Conservation (phyloP, 2,888 invertebrate species). For the Caenorhabditis uteleia region DNA sequence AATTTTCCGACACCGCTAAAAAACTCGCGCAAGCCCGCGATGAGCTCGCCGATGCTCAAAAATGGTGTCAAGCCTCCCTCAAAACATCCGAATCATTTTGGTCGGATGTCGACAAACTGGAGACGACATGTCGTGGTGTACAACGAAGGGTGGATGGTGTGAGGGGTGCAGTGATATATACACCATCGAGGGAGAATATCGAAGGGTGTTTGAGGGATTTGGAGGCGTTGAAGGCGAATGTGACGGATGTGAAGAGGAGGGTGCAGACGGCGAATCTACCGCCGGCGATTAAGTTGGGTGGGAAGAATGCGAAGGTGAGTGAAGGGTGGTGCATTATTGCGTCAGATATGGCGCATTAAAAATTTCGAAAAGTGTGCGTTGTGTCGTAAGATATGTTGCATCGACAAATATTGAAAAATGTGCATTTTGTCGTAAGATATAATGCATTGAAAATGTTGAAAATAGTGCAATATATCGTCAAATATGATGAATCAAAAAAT, state of each 20-base stretch:
- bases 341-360: too few relatives aligned
- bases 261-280: constrained; percentile 38
- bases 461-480: too few relatives aligned
- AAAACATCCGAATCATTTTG: constrained; percentile 57
- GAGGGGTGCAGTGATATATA: constrained; percentile 67
- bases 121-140: constrained; percentile 65
- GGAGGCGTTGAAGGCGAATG: constrained; percentile 9
- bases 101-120: constrained; percentile 65
- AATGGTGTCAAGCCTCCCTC: constrained; percentile 24
- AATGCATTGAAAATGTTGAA: too few relatives aligned
- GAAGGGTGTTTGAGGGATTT: constrained; percentile 13
- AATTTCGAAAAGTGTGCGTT: too few relatives aligned
- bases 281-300: constrained; percentile 37
- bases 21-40: constrained; percentile 56
- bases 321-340: background rate
- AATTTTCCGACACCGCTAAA: constrained; percentile 60
- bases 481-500: too few relatives aligned
- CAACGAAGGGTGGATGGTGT: constrained; percentile 48
- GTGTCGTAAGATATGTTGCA: too few relatives aligned
- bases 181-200: constrained; percentile 55
- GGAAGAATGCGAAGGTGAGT: constrained; percentile 40
- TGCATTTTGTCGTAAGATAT: too few relatives aligned
- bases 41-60: constrained; percentile 23
- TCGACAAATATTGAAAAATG: background rate
- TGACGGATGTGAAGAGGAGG: constrained; percentile 30